A percentile compares a stretch with the other conserved stretches of the same genome.
These are phyloP conservation scores for Gambusia holbrooki DNA, from an alignment of 2,113 vertebrate genomes.

Conservation along the genomic window DNA sequence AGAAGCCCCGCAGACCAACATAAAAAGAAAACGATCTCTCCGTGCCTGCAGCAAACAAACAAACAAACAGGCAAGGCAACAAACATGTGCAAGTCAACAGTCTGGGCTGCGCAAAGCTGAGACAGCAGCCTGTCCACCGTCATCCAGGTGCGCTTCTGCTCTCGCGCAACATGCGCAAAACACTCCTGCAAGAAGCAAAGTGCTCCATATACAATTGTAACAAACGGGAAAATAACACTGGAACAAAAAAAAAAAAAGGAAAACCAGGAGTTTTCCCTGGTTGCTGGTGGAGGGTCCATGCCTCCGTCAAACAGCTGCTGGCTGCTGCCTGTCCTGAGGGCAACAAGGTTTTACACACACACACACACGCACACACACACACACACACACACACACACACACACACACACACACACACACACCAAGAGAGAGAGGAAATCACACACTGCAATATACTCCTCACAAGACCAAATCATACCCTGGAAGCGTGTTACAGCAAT, in stretches of 20 bases:
- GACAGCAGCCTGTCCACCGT: conserved; percentile 23
- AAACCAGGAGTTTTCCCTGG: conserved; percentile 12
- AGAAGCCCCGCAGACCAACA: not conserved
- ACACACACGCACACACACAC: conserved; percentile 33
- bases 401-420: conserved; percentile 29
- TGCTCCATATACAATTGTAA: conserved; percentile 31
- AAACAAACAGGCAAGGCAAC: conserved; percentile 49
- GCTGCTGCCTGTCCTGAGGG: conserved; percentile 65
- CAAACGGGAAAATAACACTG: conserved; percentile 26
- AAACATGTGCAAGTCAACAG: conserved; percentile 57
- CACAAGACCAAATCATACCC: conserved; percentile 28
- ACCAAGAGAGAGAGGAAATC: not conserved
- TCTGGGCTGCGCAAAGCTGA: conserved; percentile 15
- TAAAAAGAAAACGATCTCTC: not conserved
- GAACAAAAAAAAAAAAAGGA: not conserved
- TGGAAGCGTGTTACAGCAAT: conserved; percentile 52
- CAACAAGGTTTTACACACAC: conserved; percentile 51
- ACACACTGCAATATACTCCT: conserved; percentile 19
- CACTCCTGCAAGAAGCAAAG: conserved; percentile 29
- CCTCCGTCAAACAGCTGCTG: conserved; percentile 72
- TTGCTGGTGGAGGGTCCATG: conserved; percentile 47
- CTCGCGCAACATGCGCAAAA: conserved; percentile 2
- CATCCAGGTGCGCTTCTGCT: conserved; percentile 25
- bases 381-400: conserved; percentile 16
- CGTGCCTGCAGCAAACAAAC: conserved; percentile 50